A percentile compares a stretch with the other conserved stretches of the same genome.
Evolutionary conservation across 1,140 invertebrate genomes (phyloP).

Genomic region (Zeugodacus cucurbitae): DNA sequence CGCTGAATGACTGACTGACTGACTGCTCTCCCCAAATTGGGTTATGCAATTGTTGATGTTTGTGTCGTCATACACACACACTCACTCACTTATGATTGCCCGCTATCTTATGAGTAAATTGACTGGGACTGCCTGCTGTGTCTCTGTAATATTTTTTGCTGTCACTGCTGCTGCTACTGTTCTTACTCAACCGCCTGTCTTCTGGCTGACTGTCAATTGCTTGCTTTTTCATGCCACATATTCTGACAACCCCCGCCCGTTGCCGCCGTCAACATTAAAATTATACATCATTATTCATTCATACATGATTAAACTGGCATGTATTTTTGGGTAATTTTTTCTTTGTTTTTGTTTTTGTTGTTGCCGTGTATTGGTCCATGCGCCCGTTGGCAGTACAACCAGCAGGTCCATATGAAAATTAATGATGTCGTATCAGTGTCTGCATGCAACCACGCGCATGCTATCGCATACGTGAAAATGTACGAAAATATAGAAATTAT

Average conservation of each 20-base stretch:
- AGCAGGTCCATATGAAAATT: constrained; percentile 16
- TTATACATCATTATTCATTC: constrained; percentile 38
- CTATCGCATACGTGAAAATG: too few relatives aligned
- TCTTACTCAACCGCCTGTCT: not conserved
- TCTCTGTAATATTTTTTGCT: not conserved
- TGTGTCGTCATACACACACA: not conserved
- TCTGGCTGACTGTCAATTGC: not conserved
- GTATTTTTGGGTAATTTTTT: not conserved
- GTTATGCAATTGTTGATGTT: not conserved
- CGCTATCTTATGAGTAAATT: not conserved
- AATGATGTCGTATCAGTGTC: not conserved
- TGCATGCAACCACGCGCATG: too few relatives aligned
- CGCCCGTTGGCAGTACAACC: not conserved
- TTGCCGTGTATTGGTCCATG: not conserved
- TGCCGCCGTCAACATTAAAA: not conserved
- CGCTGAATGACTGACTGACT: not conserved
- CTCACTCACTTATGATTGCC: not conserved
- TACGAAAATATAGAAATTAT: not conserved
- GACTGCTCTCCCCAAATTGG: not conserved
- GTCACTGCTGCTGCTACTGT: not conserved
- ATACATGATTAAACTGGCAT: constrained; percentile 31
- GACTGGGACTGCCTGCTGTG: not conserved
- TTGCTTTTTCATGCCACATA: not conserved
- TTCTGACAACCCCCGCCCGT: not conserved
- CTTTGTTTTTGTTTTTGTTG: not conserved